Evolutionary conservation across 2,888 invertebrate genomes (phyloP), one percentile per base, ranked within the genome.

Genomic region (Caenorhabditis auriculariae): DNA sequence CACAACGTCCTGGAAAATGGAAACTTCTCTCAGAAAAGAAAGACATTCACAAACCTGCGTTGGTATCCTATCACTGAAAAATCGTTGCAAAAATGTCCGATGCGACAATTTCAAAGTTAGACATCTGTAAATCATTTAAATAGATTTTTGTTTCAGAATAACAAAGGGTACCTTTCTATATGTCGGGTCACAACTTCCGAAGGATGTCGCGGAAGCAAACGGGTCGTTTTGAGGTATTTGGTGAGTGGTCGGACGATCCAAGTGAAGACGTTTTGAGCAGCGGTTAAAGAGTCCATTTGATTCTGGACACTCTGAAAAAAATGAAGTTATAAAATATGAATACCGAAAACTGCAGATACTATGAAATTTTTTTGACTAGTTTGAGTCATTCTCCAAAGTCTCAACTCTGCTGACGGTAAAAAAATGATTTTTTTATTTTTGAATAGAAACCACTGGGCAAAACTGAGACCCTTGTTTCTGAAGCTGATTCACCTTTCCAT

Each of bases 221-320:
- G 85, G 0, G 96, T 98, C 2, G 94, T 90, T 9, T 95, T 66
- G 27, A 98, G 85, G 84, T 91, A 98, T 84, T 98, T 96, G 85
- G 95, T 95, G 66, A 98, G 85, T 1, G 96, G 91, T 55, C 94
- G 87, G 0, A 95, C 93, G 86, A 98, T 89, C 6, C 93, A 93
- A 2, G 95, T 95, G 82, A 98, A 96, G 54, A 98, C 92, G 0
- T 95, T 93, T 82, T 93, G 92, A 0, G 96, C 96, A 3, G 96
- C 95, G 84, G 95, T 95, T 76, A 91, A 88, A 0, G 95, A 90
- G 81, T 94, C 93, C 86, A 98, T 89, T 0, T 90, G 89, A 59
- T 90, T 88, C 60, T 90, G 87, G 0, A 91, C 89, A 9, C 61
- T 27, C 65, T 65, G 29, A 52, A 56, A 39, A 41, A 19, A 24